Evolutionary conservation across 2,888 invertebrate genomes (phyloP), one percentile per base, ranked within the genome.

Genomic region (Poecilus cupreus): DNA sequence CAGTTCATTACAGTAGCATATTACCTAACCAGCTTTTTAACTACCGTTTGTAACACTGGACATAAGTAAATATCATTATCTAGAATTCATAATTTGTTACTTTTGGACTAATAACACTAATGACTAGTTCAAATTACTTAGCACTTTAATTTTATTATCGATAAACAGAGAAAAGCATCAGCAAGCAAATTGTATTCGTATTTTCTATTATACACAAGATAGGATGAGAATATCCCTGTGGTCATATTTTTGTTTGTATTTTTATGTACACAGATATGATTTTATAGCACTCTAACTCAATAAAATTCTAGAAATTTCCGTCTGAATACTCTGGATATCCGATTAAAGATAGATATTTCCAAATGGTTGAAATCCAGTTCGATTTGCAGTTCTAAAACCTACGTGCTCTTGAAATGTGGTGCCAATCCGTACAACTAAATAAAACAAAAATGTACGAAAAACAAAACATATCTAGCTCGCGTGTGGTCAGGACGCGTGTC

Each of bases 321-420:
- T 2, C 20, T 20, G 3, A 54, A 20, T 20, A 54, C 4, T 32
- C 4, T 54, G 20, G 22, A n/a, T 20, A 54, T 54, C 11, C 3
- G 54, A 54, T 54, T 54, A 54, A 54, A 54, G 54, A 54, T 20
- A 54, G 54, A 54, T 54, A 22, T 18, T 11, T 20, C 54, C 54
- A 54, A 54, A 22, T 22, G 22, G 5, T 54, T 24, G 16, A 26
- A 60, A 68, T 68, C 18, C 18, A 37, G 16, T 37, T 68, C 18
- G 37, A 32, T 6, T 68, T 37, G 64, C 16, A 68, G 60, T 60
- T 60, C 26, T 60, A 22, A 60, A 60, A 26, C 8, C 37, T 68
- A 68, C 64, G 64, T 68, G 64, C 64, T 37, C 32, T 68, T 68
- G 32, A 32, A 60, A 60, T 26, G n/a, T 26, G 32, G 24, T 60